A percentile compares a stretch with the other conserved stretches of the same genome.
Evolutionary conservation across 1,140 invertebrate genomes (phyloP).

Genomic region (Ceratosolen solmsi): DNA sequence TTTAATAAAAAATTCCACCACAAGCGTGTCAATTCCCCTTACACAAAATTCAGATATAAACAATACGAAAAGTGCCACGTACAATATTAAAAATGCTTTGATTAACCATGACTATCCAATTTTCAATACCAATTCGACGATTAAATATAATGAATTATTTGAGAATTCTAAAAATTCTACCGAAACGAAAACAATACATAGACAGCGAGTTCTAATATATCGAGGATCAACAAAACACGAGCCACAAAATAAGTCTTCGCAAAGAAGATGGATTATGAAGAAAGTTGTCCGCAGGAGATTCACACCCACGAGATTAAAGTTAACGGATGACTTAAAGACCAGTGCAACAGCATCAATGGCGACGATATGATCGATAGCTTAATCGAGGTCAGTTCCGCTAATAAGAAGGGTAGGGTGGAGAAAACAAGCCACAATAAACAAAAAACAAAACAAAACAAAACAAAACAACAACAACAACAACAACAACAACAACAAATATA

Average conservation of each 20-base stretch:
- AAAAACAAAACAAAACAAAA: too few relatives aligned
- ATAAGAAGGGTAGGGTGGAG: slow-evolving; percentile 12
- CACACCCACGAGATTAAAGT: slow-evolving; percentile 17
- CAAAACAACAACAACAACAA: too few relatives aligned
- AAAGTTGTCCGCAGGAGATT: slow-evolving; percentile 44
- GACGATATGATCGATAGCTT: not conserved
- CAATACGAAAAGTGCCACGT: slow-evolving; percentile 44
- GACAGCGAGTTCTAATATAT: slow-evolving; percentile 38
- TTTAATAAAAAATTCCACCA: not conserved
- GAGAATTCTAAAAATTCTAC: slow-evolving; percentile 8
- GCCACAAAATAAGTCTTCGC: slow-evolving; percentile 21
- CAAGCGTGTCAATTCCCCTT: too few relatives aligned
- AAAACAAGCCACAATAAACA: slow-evolving; percentile 21
- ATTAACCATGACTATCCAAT: slow-evolving; percentile 4
- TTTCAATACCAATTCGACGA: not conserved
- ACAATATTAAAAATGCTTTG: slow-evolving; percentile 17
- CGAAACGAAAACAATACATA: slow-evolving; percentile 26
- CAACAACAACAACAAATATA: not conserved
- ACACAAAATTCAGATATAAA: not conserved
- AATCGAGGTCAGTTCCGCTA: slow-evolving; percentile 48
- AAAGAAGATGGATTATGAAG: slow-evolving; percentile 46
- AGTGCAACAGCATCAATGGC: slow-evolving; percentile 9
- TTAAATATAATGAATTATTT: not conserved
- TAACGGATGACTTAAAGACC: slow-evolving; percentile 6
- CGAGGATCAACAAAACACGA: slow-evolving; percentile 24